Conservation (phyloP, 2,888 invertebrate genomes). For the Chrysomela aeneicollis region DNA sequence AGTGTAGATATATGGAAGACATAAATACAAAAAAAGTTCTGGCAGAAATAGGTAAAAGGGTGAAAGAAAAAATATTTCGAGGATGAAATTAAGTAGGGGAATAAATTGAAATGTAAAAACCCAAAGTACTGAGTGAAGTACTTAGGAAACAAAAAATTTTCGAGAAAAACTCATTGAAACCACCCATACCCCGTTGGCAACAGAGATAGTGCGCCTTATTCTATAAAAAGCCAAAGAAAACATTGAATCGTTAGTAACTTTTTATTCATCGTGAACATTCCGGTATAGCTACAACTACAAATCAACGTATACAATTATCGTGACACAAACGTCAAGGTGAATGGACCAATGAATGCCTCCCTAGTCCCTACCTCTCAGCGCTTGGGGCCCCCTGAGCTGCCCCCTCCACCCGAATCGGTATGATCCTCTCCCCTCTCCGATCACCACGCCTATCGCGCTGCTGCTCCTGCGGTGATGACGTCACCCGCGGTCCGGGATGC, state of each 20-base stretch:
- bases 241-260: neutral
- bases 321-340: neutral
- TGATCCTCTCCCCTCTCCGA: conserved; percentile 63
- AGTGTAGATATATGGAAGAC: too few relatives aligned
- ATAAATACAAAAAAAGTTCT: too few relatives aligned
- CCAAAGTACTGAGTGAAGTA: too few relatives aligned
- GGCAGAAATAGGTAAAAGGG: too few relatives aligned
- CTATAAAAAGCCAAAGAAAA: neutral
- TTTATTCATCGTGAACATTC: neutral
- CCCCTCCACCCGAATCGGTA: conserved; percentile 75
- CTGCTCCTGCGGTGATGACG: conserved; percentile 41
- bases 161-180: too few relatives aligned
- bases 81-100: too few relatives aligned
- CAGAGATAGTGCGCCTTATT: too few relatives aligned
- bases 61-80: too few relatives aligned
- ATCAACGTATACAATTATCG: neutral
- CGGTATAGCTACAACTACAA: neutral
- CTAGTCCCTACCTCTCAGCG: conserved; percentile 42
- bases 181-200: too few relatives aligned
- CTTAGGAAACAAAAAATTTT: too few relatives aligned
- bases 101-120: too few relatives aligned
- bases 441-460: conserved; percentile 41
- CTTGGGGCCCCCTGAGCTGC: conserved; percentile 56
- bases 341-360: too few relatives aligned
- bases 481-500: conserved; percentile 50